Percentiles rank a stretch among this genome's conserved stretches.
Conservation (phyloP, 2,113 vertebrate genomes). For the Jaculus jaculus region DNA sequence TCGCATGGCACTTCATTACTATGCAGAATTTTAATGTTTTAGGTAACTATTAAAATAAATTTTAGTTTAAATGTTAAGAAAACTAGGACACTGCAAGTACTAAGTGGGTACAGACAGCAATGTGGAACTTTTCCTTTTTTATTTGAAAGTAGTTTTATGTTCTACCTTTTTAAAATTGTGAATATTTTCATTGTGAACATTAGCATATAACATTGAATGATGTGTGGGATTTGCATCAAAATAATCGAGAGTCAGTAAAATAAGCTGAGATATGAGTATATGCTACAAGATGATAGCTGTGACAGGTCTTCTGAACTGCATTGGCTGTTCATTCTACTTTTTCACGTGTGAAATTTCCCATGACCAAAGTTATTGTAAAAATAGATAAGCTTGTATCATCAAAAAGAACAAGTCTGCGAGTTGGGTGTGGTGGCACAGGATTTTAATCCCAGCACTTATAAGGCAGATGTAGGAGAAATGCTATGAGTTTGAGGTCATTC, state of each 20-base stretch:
- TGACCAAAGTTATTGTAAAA: not conserved
- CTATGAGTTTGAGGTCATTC: too few species aligned
- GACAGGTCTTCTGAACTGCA: conserved; percentile 14
- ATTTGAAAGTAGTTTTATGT: not conserved
- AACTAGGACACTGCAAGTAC: not conserved
- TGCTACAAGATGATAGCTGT: not conserved
- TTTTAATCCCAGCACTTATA: too few species aligned
- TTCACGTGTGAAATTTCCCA: conserved; percentile 54
- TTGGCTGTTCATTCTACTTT: not conserved
- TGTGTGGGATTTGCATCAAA: not conserved
- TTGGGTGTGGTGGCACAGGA: too few species aligned
- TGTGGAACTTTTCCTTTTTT: not conserved
- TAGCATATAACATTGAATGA: not conserved
- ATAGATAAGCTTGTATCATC: conserved; percentile 7
- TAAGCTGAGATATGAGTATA: not conserved
- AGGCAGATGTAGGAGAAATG: too few species aligned
- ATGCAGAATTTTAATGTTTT: not conserved
- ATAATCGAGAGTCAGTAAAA: conserved; percentile 10
- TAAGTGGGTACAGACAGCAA: not conserved
- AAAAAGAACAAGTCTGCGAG: not conserved
- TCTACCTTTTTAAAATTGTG: not conserved
- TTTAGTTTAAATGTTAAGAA: not conserved
- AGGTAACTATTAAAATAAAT: not conserved
- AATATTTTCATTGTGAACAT: not conserved
- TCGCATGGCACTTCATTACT: not conserved